These are phyloP conservation scores for Eupithecia insigniata DNA, from an alignment of 2,888 invertebrate genomes.

Conservation along the genomic window DNA sequence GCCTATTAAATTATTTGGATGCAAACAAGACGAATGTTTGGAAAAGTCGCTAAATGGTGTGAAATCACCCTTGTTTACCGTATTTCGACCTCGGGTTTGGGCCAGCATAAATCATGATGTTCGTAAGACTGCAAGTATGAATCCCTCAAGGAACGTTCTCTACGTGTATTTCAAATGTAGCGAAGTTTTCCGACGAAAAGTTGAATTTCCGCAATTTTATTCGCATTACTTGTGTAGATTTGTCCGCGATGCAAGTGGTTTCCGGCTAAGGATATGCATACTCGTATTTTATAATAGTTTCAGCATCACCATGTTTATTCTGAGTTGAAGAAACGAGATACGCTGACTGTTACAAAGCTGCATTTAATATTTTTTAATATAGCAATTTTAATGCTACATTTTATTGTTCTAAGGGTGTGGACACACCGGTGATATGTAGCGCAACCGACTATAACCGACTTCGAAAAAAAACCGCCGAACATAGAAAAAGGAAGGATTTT, in stretches of 20 bases:
- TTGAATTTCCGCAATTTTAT: conserved; percentile 49
- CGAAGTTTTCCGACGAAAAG: conserved; percentile 51
- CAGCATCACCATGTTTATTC: conserved; percentile 4
- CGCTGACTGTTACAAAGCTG: neutral
- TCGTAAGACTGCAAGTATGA: conserved; percentile 52
- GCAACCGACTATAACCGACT: no score
- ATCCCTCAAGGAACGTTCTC: conserved; percentile 49
- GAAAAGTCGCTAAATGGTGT: conserved; percentile 63
- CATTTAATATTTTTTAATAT: neutral
- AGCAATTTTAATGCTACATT: neutral
- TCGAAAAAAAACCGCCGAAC: no score
- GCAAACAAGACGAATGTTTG: conserved; percentile 41
- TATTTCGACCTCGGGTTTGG: conserved; percentile 45
- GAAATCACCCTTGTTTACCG: conserved; percentile 68
- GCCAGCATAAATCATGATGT: conserved; percentile 67
- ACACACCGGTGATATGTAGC: neutral
- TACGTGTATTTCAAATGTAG: conserved; percentile 54
- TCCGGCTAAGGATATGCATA: conserved; percentile 20
- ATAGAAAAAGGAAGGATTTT: no score
- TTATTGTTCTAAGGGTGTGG: neutral
- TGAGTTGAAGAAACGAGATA: neutral
- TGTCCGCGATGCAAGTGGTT: conserved; percentile 29
- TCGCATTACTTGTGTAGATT: conserved; percentile 33
- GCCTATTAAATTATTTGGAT: conserved; percentile 74
- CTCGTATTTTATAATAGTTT: conserved; percentile 18